These are phyloP conservation scores for Otus sunia DNA, from an alignment of 2,113 vertebrate genomes.

Conservation along the genomic window DNA sequence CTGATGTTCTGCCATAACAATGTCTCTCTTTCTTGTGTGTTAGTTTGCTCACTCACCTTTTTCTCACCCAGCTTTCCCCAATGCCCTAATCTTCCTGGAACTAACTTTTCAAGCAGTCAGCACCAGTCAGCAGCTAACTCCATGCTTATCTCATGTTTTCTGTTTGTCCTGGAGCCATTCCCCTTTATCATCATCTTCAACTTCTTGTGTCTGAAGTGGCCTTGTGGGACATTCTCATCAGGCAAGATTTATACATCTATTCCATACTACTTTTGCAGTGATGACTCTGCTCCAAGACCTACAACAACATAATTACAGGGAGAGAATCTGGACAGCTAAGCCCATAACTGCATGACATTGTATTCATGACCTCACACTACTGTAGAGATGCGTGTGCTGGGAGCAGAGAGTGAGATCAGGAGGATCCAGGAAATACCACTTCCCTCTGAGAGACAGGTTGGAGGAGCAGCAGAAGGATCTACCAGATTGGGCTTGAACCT, in stretches of 20 bases:
- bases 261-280: not conserved
- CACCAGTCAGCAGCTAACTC: not conserved
- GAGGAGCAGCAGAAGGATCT: not conserved
- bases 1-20: not conserved
- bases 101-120: not conserved
- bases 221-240: not conserved
- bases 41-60: not conserved
- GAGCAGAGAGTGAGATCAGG: not conserved
- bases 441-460: accelerated
- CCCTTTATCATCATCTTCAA: not conserved
- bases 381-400: not conserved
- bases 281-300: not conserved
- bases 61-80: not conserved
- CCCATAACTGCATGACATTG: not conserved
- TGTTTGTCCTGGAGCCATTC: not conserved
- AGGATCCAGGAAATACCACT: not conserved
- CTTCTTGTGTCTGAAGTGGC: not conserved
- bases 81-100: not conserved
- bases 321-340: not conserved
- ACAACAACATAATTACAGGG: not conserved
- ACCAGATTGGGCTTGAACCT: not conserved
- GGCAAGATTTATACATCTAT: not conserved
- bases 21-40: not conserved
- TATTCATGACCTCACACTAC: not conserved
- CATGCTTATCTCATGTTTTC: not conserved